phyloP scores from a whole-genome alignment of 2,888 invertebrate species.

The Cartodere bifasciata region DNA sequence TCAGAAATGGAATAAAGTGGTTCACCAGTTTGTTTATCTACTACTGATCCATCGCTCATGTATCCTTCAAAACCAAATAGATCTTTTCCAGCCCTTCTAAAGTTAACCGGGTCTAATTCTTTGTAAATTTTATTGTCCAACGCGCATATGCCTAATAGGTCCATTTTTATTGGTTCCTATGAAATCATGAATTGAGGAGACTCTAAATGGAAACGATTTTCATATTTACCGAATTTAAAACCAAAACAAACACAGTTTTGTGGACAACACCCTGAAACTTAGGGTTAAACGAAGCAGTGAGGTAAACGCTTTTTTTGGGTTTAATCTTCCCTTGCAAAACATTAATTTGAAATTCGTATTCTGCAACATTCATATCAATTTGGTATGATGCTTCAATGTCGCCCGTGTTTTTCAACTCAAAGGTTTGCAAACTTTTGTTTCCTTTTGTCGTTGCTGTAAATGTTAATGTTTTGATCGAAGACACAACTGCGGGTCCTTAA shows the following conservation, averaged over 20 bases:
- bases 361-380: slow-evolving; percentile 26
- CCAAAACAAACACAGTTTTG: no score
- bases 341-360: slow-evolving; percentile 27
- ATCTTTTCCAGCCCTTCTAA: slow-evolving; percentile 14
- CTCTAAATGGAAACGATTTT: no score
- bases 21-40: slow-evolving; percentile 12
- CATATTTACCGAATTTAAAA: no score
- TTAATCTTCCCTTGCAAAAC: slow-evolving; percentile 25
- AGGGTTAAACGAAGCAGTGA: slow-evolving; percentile 28
- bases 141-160: slow-evolving; percentile 22
- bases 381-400: slow-evolving; percentile 26
- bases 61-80: slow-evolving; percentile 24
- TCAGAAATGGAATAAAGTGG: slow-evolving; percentile 26
- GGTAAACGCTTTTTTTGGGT: slow-evolving; percentile 21
- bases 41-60: slow-evolving; percentile 24
- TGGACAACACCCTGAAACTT: no score
- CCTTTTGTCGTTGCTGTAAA: slow-evolving; percentile 11
- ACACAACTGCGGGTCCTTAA: slow-evolving; percentile 14
- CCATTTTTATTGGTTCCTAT: slow-evolving; percentile 27
- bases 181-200: no score
- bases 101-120: slow-evolving; percentile 12
- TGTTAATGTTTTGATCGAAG: slow-evolving; percentile 13
- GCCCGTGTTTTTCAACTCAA: slow-evolving; percentile 30
- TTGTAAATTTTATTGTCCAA: slow-evolving; percentile 7
- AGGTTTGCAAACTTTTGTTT: slow-evolving; percentile 17